phyloP scores from a whole-genome alignment of 1,140 invertebrate genomes.

The Drosophila paulistorum region DNA sequence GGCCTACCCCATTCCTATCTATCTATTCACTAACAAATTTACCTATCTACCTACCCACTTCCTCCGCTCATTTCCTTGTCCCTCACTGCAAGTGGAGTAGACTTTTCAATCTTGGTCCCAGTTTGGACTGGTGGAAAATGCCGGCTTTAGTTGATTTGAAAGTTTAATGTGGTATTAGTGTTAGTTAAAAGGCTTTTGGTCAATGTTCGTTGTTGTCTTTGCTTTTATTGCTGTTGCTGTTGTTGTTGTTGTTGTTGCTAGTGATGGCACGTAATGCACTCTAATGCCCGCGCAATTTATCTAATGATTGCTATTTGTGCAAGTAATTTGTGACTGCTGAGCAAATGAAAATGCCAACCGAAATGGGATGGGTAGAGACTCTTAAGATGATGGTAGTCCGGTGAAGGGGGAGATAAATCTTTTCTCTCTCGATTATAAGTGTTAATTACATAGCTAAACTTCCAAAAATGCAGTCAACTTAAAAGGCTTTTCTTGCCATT shows the following conservation, averaged over 20 bases:
- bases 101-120: slow-evolving; percentile 7
- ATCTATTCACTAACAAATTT: no score
- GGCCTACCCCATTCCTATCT: slow-evolving; percentile 12
- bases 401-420: slow-evolving; percentile 4
- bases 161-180: slow-evolving; percentile 61
- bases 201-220: slow-evolving; percentile 30
- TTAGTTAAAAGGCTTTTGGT: slow-evolving; percentile 46
- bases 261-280: slow-evolving; percentile 55
- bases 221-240: slow-evolving; percentile 45
- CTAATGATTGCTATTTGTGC: slow-evolving; percentile 63
- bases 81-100: slow-evolving; percentile 3
- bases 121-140: slow-evolving; percentile 16
- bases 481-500: slow-evolving; percentile 32
- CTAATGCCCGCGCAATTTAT: slow-evolving; percentile 57
- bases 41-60: background rate
- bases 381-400: background rate
- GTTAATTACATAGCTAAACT: slow-evolving; percentile 51
- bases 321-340: slow-evolving; percentile 43
- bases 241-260: slow-evolving; percentile 32
- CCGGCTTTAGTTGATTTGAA: slow-evolving; percentile 63
- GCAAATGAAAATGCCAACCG: slow-evolving; percentile 11
- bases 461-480: slow-evolving; percentile 27
- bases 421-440: slow-evolving; percentile 54
- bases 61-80: background rate
- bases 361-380: slow-evolving; percentile 4